Conservation (phyloP, 2,797 vertebrate genomes). For the Lemur catta region DNA sequence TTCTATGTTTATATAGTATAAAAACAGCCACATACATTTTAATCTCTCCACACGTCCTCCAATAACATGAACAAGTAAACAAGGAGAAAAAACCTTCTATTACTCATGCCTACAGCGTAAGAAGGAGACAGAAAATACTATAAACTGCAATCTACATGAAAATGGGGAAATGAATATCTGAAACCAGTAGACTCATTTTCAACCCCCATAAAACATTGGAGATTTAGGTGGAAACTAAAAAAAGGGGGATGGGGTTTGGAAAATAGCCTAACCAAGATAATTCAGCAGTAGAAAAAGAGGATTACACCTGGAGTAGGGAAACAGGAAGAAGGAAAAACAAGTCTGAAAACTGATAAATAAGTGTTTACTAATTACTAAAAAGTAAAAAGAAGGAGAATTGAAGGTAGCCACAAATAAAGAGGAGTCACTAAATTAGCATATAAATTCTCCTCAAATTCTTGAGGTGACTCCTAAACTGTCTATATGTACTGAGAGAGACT, state of each 20-base stretch:
- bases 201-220: not conserved
- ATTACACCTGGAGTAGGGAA: not conserved
- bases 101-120: not conserved
- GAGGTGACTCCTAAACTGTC: not conserved
- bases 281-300: not conserved
- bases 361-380: not conserved
- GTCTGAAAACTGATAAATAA: not conserved
- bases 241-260: not conserved
- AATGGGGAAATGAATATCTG: constrained; percentile 13
- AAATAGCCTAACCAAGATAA: not conserved
- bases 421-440: not conserved
- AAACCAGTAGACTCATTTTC: not conserved
- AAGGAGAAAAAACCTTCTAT: not conserved
- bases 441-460: not conserved
- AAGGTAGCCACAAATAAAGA: not conserved
- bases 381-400: not conserved
- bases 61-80: constrained; percentile 24
- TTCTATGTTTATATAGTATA: constrained; percentile 9
- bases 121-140: not conserved
- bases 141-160: constrained; percentile 40
- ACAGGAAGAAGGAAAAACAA: not conserved
- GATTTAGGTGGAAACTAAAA: not conserved
- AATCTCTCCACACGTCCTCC: not conserved
- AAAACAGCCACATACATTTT: constrained; percentile 19
- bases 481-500: not conserved